Evolutionary conservation across 2,888 invertebrate genomes (phyloP).

Genomic region (Panzeria rudis): DNA sequence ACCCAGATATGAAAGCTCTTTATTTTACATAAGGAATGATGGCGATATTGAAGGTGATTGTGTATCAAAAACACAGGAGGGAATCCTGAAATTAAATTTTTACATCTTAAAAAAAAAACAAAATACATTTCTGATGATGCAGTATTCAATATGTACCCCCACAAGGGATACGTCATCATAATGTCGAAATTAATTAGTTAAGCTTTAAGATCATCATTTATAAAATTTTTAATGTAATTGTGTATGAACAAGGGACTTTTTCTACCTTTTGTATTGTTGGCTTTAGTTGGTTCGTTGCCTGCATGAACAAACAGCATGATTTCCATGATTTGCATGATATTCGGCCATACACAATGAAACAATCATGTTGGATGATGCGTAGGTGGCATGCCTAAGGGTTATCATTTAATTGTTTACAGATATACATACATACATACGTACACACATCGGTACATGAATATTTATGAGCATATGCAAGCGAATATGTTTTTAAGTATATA

Average conservation of each 20-base stretch:
- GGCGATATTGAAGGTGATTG: constrained; percentile 49
- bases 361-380: constrained; percentile 67
- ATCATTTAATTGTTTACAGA: constrained; percentile 62
- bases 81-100: constrained; percentile 55
- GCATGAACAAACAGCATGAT: constrained; percentile 62
- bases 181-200: constrained; percentile 75
- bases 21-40: constrained; percentile 17
- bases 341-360: constrained; percentile 71
- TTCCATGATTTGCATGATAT: constrained; percentile 72
- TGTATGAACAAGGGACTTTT: constrained; percentile 24
- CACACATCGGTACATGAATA: constrained; percentile 2
- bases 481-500: constrained; percentile 1
- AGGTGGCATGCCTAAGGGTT: constrained; percentile 72
- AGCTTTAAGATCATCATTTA: constrained; percentile 73
- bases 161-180: constrained; percentile 73
- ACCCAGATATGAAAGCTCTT: constrained; percentile 44
- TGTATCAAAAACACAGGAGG: constrained; percentile 61
- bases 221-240: constrained; percentile 29
- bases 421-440: neutral
- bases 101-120: neutral
- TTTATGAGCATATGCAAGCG: neutral
- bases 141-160: constrained; percentile 64
- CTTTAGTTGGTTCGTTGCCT: constrained; percentile 14
- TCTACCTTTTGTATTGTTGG: constrained; percentile 18
- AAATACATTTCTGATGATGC: constrained; percentile 30